A percentile compares a stretch with the other conserved stretches of the same genome.
phyloP scores from a whole-genome alignment of 2,797 vertebrate species.

The Mallotus villosus region DNA sequence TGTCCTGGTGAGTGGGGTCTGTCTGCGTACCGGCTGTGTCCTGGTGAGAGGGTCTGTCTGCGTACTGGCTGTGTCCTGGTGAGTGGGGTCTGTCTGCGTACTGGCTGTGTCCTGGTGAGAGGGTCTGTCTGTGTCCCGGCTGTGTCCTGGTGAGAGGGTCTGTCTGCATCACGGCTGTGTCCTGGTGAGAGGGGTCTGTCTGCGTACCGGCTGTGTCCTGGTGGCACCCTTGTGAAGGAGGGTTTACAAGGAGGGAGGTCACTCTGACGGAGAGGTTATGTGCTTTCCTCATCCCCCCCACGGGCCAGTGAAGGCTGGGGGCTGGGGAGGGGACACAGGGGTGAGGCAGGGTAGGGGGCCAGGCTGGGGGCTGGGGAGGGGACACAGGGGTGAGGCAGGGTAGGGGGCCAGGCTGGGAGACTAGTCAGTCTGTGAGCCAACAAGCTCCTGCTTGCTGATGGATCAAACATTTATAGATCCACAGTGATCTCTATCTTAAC shows the following conservation, averaged over 20 bases:
- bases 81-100: slow-evolving; percentile 41
- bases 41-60: slow-evolving; percentile 44
- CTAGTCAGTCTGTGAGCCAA: slow-evolving; percentile 1
- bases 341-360: slow-evolving; percentile 35
- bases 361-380: slow-evolving; percentile 20
- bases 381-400: background rate
- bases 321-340: slow-evolving; percentile 24
- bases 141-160: slow-evolving; percentile 38
- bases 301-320: slow-evolving; percentile 36
- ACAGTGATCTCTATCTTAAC: background rate
- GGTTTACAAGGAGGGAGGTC: slow-evolving; percentile 49
- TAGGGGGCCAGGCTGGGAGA: background rate
- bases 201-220: slow-evolving; percentile 38
- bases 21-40: slow-evolving; percentile 40
- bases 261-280: slow-evolving; percentile 35
- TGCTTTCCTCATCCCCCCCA: slow-evolving; percentile 34
- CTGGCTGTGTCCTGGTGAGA: slow-evolving; percentile 28
- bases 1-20: slow-evolving; percentile 22
- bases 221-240: slow-evolving; percentile 41
- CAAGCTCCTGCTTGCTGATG: background rate
- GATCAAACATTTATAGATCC: slow-evolving; percentile 8
- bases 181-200: slow-evolving; percentile 41
- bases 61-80: slow-evolving; percentile 39
- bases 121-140: slow-evolving; percentile 35
- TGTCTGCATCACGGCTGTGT: slow-evolving; percentile 41